Conservation (phyloP, 2,797 vertebrate genomes). For the Lerista edwardsae region DNA sequence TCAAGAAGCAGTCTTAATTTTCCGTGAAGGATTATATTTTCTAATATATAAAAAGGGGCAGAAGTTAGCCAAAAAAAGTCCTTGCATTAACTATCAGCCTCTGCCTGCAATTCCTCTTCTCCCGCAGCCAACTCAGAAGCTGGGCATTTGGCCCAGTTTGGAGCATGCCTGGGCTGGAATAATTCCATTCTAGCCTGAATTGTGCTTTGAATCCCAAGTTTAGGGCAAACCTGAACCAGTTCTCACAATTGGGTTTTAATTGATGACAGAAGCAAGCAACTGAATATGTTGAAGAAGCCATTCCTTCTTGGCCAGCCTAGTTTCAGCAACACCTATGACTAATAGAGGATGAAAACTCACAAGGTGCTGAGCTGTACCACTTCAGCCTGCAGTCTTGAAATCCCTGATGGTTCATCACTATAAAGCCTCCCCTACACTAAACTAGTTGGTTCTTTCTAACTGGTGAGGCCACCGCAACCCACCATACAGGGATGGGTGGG, state of each 20-base stretch:
- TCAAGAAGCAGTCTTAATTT: conserved; percentile 8
- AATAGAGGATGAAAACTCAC: background rate
- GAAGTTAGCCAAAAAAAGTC: background rate
- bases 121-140: background rate
- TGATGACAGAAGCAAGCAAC: background rate
- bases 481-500: too few species aligned
- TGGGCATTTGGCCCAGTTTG: conserved; percentile 14
- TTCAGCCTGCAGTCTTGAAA: background rate
- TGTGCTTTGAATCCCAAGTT: conserved; percentile 9
- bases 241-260: conserved; percentile 11
- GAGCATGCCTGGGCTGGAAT: conserved; percentile 5
- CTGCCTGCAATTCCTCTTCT: background rate
- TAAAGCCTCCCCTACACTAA: background rate
- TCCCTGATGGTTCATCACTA: background rate
- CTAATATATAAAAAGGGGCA: conserved; percentile 8
- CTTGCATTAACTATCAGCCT: background rate
- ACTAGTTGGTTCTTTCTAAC: too few species aligned
- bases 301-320: background rate
- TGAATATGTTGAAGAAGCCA: background rate
- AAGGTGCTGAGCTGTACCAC: background rate
- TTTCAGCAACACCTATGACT: too few species aligned
- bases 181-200: conserved; percentile 1
- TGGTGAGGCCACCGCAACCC: too few species aligned
- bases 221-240: background rate
- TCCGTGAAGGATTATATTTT: conserved; percentile 24